Percentiles rank a stretch among this genome's conserved stretches.
phyloP scores from a whole-genome alignment of 2,888 invertebrate species.

The Netelia virgata region DNA sequence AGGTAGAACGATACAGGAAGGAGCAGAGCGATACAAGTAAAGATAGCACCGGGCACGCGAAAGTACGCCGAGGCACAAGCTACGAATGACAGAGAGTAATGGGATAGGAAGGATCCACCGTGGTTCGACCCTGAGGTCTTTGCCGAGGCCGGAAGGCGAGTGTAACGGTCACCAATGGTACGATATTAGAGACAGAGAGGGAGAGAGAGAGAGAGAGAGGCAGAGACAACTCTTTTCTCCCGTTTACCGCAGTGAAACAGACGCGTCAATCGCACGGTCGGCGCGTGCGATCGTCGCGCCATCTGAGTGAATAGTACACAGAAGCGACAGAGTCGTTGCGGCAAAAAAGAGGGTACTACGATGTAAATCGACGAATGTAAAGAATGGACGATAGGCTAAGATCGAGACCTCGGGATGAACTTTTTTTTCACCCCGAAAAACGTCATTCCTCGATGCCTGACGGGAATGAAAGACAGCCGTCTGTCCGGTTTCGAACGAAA shows the following conservation, averaged over 20 bases:
- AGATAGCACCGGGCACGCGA: constrained; percentile 70
- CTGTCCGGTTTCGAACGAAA: too few relatives aligned
- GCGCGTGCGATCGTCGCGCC: constrained; percentile 1
- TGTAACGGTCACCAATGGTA: constrained; percentile 46
- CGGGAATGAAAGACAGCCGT: too few relatives aligned
- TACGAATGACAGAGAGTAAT: constrained; percentile 76
- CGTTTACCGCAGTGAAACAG: constrained; percentile 32
- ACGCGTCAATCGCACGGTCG: constrained; percentile 18
- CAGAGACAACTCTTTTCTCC: not conserved
- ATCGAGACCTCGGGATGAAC: too few relatives aligned
- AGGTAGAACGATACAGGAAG: constrained; percentile 52
- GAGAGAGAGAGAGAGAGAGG: not conserved
- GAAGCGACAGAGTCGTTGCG: too few relatives aligned
- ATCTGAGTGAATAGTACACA: not conserved
- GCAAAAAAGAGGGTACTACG: too few relatives aligned
- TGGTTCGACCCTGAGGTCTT: constrained; percentile 63
- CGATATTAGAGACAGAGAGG: constrained; percentile 42
- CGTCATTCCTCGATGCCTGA: too few relatives aligned
- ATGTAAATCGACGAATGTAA: too few relatives aligned
- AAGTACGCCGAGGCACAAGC: constrained; percentile 68
- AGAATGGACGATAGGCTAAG: too few relatives aligned
- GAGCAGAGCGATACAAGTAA: constrained; percentile 49
- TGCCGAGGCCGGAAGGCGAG: constrained; percentile 56
- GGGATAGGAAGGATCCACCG: constrained; percentile 66
- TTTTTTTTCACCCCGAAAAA: too few relatives aligned